Base-by-base conservation (phyloP, 2,888 invertebrate species). In the Drosophila borborema region DNA sequence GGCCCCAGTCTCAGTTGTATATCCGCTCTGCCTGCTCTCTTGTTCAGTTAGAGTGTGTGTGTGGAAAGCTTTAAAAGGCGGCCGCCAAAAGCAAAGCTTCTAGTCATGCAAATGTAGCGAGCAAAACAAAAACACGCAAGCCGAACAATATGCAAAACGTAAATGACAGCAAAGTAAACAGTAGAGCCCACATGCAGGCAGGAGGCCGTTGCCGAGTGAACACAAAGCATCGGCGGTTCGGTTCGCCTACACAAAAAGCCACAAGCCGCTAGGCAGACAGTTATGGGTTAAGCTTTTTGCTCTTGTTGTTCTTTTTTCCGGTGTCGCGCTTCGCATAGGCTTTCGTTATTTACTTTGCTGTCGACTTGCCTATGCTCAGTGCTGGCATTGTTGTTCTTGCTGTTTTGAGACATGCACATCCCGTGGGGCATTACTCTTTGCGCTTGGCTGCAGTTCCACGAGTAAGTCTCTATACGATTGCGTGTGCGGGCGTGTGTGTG, bases 101-200 rank as follows among this genome's bases (percentile, higher is more conserved):
- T 34, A 40, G 28, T 38, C 61, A 68, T 64, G 62, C 68, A 81
- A 81, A 86, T 76, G 67, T 74, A 61, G 60, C 69, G 87, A 89
- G 87, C 90, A 90, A 89, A 90, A 89, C 89, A 87, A 87, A 89
- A 74, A 64, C 36, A 31, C 49, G 31, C 61, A 89, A 80, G 53
- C 49, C 51, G 72, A 65, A 77, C 51, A 34, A 46, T 38, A 66
- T 36, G 62, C 48, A 63, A 62, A 70, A 60, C 60, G 45, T 60
- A 77, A 43, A 69, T 45, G 58, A 71, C 60, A 74, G 78, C 56
- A 82, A 73, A 64, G 81, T 78, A 78, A 86, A 80, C 74, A 76
- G 63, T 36, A 72, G 61, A 67, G 58, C 20, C 38, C 34, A 64
- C 43, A 69, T 53, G 53, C 31, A 3, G 20, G 53, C 31, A 3